Conservation (phyloP, 2,888 invertebrate genomes). For the Macroteleia sp. region DNA sequence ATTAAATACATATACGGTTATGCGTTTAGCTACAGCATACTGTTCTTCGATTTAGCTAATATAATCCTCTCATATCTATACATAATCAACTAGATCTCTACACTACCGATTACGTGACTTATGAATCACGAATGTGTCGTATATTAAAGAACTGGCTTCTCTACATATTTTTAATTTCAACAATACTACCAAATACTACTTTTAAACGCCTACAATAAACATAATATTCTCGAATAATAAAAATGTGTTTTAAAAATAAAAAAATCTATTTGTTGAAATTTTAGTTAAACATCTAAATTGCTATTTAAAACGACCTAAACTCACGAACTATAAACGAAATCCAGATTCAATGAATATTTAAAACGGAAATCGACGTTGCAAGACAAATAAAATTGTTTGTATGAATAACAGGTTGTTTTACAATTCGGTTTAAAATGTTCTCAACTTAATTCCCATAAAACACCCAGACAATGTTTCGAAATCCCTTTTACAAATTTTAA, state of each 20-base stretch:
- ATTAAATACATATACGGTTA: conserved; percentile 10
- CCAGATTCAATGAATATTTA: too few relatives aligned
- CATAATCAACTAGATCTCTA: conserved; percentile 55
- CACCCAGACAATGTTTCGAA: conserved; percentile 34
- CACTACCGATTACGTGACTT: conserved; percentile 48
- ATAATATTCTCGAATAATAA: background rate
- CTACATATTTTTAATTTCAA: conserved; percentile 19
- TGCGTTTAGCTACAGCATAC: too few relatives aligned
- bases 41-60: conserved; percentile 12
- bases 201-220: background rate
- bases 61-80: conserved; percentile 36
- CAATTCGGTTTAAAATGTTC: background rate
- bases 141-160: conserved; percentile 36
- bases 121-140: conserved; percentile 43
- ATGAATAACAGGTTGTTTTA: conserved; percentile 2
- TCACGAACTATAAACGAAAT: too few relatives aligned
- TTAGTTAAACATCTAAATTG: too few relatives aligned
- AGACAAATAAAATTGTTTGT: background rate
- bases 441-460: conserved; percentile 18
- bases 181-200: too few relatives aligned
- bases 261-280: too few relatives aligned
- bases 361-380: background rate
- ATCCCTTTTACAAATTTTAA: conserved; percentile 43
- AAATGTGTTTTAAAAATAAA: background rate
- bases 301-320: too few relatives aligned